These are phyloP conservation scores for Trilocha varians DNA, from an alignment of 2,888 invertebrate genomes.

Conservation along the genomic window DNA sequence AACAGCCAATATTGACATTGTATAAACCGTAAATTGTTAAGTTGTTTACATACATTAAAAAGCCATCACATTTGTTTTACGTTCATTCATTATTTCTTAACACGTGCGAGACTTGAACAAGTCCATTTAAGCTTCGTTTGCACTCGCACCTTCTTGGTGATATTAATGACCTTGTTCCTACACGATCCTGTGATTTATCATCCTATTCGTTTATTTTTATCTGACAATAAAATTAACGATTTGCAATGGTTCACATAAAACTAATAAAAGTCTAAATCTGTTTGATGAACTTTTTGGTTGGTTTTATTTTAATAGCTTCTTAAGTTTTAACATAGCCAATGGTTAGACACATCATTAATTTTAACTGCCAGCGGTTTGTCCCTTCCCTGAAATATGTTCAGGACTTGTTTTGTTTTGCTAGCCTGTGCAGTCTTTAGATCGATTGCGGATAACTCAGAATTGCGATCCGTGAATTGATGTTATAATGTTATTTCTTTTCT, in stretches of 20 bases:
- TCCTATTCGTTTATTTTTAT: conserved; percentile 33
- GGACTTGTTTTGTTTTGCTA: conserved; percentile 12
- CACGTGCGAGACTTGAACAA: neutral
- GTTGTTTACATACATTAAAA: neutral
- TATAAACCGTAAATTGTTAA: neutral
- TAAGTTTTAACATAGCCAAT: conserved; percentile 14
- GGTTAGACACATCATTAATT: conserved; percentile 18
- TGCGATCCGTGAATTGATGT: neutral
- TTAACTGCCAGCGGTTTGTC: conserved; percentile 19
- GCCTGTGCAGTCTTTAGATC: neutral
- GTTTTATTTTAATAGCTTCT: conserved; percentile 17
- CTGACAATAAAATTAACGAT: conserved; percentile 37
- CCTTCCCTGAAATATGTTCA: conserved; percentile 13
- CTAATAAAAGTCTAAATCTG: conserved; percentile 19
- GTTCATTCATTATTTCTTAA: neutral
- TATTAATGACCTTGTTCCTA: conserved; percentile 2
- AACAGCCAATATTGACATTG: neutral
- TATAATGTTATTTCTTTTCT: too few relatives aligned
- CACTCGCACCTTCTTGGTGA: neutral
- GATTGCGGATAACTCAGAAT: neutral
- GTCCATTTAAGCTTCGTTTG: neutral
- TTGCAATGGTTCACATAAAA: conserved; percentile 24
- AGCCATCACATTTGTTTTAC: neutral
- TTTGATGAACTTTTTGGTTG: conserved; percentile 18
- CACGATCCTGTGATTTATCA: conserved; percentile 32